Conservation (phyloP, 2,113 vertebrate species). For the Hepsetus odoe region DNA sequence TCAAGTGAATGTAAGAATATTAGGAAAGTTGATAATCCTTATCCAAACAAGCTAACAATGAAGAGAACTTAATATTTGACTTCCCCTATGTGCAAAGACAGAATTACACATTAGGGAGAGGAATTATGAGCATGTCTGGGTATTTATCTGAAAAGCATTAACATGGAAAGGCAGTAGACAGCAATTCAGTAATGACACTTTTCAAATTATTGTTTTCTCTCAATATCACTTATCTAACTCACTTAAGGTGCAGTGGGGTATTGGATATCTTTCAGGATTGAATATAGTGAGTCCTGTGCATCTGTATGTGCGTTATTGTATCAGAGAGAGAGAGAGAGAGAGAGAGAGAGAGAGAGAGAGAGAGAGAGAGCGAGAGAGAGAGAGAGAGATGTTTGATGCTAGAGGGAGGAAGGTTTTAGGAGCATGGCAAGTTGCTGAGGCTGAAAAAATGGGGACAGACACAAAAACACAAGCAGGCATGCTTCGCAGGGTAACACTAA, state of each 20-base stretch:
- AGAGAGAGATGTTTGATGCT: background rate
- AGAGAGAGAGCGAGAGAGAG: background rate
- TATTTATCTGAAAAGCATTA: too few relatives aligned
- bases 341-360: background rate
- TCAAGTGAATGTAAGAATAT: background rate
- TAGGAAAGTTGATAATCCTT: background rate
- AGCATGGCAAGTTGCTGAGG: too few relatives aligned
- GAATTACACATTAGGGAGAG: too few relatives aligned
- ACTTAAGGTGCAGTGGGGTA: slow-evolving; percentile 26
- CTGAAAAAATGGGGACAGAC: too few relatives aligned
- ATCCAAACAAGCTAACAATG: background rate
- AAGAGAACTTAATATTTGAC: background rate
- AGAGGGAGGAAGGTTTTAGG: background rate
- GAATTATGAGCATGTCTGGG: too few relatives aligned
- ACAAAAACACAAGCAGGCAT: too few relatives aligned
- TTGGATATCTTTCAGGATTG: background rate
- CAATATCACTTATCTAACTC: slow-evolving; percentile 28
- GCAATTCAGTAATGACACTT: slow-evolving; percentile 30
- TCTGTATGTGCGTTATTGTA: background rate
- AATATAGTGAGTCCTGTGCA: slow-evolving; percentile 18
- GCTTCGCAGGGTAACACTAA: too few relatives aligned
- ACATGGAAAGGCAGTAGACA: slow-evolving; percentile 30
- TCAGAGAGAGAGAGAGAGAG: background rate
- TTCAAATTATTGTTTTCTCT: slow-evolving; percentile 1
- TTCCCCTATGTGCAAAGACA: background rate